Percentiles rank a stretch among this genome's conserved stretches.
phyloP scores from a whole-genome alignment of 37 sponge, comb jelly and placozoan species.

The Amphimedon queenslandica region DNA sequence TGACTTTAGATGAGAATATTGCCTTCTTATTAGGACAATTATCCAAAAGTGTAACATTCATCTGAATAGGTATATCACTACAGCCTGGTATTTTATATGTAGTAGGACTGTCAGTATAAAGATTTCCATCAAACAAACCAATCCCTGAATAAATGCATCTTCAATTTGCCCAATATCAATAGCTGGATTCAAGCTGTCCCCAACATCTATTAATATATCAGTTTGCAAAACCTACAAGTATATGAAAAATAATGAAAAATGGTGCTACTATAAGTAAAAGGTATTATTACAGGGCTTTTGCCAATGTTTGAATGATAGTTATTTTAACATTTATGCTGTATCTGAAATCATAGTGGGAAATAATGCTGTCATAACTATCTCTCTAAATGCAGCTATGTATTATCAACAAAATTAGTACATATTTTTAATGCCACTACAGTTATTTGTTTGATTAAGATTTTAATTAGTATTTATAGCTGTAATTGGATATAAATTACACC shows the following conservation, averaged over 20 bases:
- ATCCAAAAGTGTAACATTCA: constrained; percentile 39
- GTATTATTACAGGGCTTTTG: too few species aligned
- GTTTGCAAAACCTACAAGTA: constrained; percentile 20
- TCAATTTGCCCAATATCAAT: constrained; percentile 58
- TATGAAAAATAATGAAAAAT: neutral
- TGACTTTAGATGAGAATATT: constrained; percentile 48
- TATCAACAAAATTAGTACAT: too few species aligned
- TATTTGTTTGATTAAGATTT: too few species aligned
- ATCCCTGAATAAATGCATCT: constrained; percentile 50
- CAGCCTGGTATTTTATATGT: constrained; percentile 50
- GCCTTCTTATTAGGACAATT: constrained; percentile 31
- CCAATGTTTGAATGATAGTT: too few species aligned
- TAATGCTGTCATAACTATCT: too few species aligned
- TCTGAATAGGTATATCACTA: constrained; percentile 34
- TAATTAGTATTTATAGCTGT: too few species aligned
- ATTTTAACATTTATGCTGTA: too few species aligned
- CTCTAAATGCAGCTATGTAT: too few species aligned
- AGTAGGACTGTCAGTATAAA: constrained; percentile 40
- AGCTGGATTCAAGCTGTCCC: constrained; percentile 56
- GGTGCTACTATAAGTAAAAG: too few species aligned
- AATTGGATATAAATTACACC: too few species aligned
- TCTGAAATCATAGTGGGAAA: too few species aligned
- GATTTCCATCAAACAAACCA: constrained; percentile 37
- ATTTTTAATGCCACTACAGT: too few species aligned
- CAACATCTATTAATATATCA: constrained; percentile 63